Percentiles rank a stretch among this genome's conserved stretches.
These are phyloP conservation scores for Apotomis betuletana DNA, from an alignment of 2,888 invertebrate species.

Conservation along the genomic window DNA sequence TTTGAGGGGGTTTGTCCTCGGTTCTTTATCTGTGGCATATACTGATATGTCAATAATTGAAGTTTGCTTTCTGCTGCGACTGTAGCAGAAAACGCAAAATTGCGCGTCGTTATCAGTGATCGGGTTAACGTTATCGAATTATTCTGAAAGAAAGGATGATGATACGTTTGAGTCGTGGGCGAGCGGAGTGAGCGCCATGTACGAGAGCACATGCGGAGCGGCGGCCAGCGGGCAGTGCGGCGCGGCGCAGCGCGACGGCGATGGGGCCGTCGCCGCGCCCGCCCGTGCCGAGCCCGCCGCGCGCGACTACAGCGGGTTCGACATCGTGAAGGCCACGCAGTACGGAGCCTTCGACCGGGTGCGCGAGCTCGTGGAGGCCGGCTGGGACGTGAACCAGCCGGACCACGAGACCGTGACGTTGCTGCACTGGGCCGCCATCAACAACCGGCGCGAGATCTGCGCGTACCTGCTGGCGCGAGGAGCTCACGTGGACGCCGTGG, in stretches of 20 bases:
- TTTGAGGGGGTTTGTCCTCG: background rate
- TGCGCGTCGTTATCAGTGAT: conserved; percentile 20
- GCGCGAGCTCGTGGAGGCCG: conserved; percentile 94
- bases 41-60: conserved; percentile 41
- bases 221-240: conserved; percentile 87
- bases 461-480: conserved; percentile 93
- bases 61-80: conserved; percentile 38
- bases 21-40: conserved; percentile 24
- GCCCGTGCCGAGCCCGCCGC: conserved; percentile 83
- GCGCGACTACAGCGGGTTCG: conserved; percentile 90
- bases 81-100: conserved; percentile 25
- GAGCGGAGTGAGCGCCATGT: conserved; percentile 73
- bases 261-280: conserved; percentile 84
- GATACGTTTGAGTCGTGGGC: conserved; percentile 20
- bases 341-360: conserved; percentile 94
- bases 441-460: conserved; percentile 97
- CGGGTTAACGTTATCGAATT: background rate
- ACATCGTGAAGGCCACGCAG: conserved; percentile 98
- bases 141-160: conserved; percentile 16
- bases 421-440: conserved; percentile 99
- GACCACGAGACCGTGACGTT: conserved; percentile 98
- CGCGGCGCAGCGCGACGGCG: conserved; percentile 85
- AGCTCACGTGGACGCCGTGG: conserved; percentile 93
- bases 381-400: conserved; percentile 96
- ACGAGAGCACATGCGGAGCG: conserved; percentile 89